phyloP scores from a whole-genome alignment of 1,140 invertebrate species.

The Micrasema longulum region DNA sequence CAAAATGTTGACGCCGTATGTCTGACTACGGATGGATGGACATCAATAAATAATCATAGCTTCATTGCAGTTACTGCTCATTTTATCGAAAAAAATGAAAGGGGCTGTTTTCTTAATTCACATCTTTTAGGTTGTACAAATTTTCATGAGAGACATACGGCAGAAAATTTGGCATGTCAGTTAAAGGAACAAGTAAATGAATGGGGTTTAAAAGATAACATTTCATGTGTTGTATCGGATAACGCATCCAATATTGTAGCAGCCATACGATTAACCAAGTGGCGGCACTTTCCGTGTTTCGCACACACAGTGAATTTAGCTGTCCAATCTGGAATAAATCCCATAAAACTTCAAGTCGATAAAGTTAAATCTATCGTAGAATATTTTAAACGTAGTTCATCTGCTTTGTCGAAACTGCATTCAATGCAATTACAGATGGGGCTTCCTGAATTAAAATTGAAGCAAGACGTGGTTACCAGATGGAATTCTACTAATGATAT shows the following conservation, averaged over 20 bases:
- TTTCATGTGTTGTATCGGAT: not conserved
- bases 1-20: not conserved
- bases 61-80: not conserved
- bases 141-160: not conserved
- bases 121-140: not conserved
- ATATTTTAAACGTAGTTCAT: not conserved
- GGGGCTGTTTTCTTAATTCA: not conserved
- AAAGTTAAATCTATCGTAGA: not conserved
- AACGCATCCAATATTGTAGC: constrained; percentile 1
- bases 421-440: constrained; percentile 2
- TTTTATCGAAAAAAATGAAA: not conserved
- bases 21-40: constrained; percentile 6
- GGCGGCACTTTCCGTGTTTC: not conserved
- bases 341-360: not conserved
- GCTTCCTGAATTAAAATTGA: constrained; percentile 45
- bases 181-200: not conserved
- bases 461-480: constrained; percentile 51
- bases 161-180: not conserved
- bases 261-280: not conserved
- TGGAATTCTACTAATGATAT: constrained; percentile 56
- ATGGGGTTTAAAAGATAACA: not conserved
- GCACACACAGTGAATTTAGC: not conserved
- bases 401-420: not conserved
- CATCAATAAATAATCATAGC: not conserved
- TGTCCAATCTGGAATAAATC: not conserved